A percentile compares a stretch with the other conserved stretches of the same genome.
Evolutionary conservation across 2,888 invertebrate species (phyloP).

Genomic region (Neuroscelio doddi): DNA sequence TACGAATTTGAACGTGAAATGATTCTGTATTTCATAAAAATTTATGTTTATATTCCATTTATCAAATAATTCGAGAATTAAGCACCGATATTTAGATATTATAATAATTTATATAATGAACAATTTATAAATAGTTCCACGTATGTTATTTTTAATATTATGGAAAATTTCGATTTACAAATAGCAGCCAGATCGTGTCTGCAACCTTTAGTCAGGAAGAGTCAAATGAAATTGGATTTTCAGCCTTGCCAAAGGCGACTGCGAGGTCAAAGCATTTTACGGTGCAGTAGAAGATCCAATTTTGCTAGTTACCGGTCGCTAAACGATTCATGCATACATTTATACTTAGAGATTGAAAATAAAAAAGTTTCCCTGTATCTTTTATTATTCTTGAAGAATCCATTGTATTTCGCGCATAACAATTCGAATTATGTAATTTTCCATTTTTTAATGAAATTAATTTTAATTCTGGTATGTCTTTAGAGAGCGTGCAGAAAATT

Average conservation of each 20-base stretch:
- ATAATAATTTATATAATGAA: too few relatives aligned
- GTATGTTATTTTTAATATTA: conserved; percentile 24
- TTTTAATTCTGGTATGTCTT: too few relatives aligned
- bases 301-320: conserved; percentile 47
- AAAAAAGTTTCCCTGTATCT: conserved; percentile 19
- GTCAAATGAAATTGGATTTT: conserved; percentile 56
- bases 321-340: conserved; percentile 45
- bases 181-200: conserved; percentile 40
- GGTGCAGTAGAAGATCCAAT: conserved; percentile 47
- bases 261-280: conserved; percentile 55
- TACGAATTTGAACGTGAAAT: too few relatives aligned
- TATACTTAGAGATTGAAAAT: conserved; percentile 31
- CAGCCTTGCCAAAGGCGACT: conserved; percentile 55
- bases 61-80: too few relatives aligned
- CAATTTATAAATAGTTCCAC: too few relatives aligned
- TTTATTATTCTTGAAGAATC: conserved; percentile 18
- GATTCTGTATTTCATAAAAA: too few relatives aligned
- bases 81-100: too few relatives aligned
- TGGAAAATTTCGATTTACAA: conserved; percentile 36
- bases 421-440: conserved; percentile 52
- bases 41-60: too few relatives aligned
- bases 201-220: conserved; percentile 44
- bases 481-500: not conserved
- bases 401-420: conserved; percentile 6
- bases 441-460: too few relatives aligned